phyloP scores from a whole-genome alignment of 1,140 invertebrate genomes.

The Halictus rubicundus region DNA sequence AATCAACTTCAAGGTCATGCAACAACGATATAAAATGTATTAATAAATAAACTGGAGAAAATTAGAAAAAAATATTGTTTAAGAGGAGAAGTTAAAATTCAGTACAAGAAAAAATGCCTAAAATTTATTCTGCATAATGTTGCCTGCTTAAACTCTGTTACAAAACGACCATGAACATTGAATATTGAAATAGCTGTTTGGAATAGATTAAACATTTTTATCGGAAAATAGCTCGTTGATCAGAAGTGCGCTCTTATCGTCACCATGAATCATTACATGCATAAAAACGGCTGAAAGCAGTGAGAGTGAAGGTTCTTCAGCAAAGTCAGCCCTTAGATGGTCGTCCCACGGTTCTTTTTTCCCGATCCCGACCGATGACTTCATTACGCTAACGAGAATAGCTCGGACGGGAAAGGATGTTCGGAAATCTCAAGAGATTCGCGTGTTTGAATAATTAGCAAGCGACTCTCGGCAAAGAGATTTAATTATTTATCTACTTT shows the following conservation, averaged over 20 bases:
- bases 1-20: too few relatives aligned
- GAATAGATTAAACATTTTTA: too few relatives aligned
- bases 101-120: too few relatives aligned
- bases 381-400: constrained; percentile 26
- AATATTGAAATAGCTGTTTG: too few relatives aligned
- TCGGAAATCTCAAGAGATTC: neutral
- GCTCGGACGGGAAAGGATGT: neutral
- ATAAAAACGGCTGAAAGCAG: neutral
- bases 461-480: neutral
- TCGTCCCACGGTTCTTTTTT: constrained; percentile 9
- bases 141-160: too few relatives aligned
- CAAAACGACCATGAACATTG: too few relatives aligned
- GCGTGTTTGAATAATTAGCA: constrained; percentile 18
- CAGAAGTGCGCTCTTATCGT: neutral
- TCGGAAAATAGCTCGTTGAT: too few relatives aligned
- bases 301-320: neutral
- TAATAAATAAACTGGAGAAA: too few relatives aligned
- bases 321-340: neutral
- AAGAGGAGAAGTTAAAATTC: too few relatives aligned
- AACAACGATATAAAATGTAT: too few relatives aligned
- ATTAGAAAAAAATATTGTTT: too few relatives aligned
- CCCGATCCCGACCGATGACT: constrained; percentile 18
- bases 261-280: constrained; percentile 1
- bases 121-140: too few relatives aligned
- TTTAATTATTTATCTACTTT: constrained; percentile 9